Evolutionary conservation across 2,113 vertebrate genomes (phyloP), one percentile per base, ranked within the genome.

Genomic region (Corythoichthys intestinalis): DNA sequence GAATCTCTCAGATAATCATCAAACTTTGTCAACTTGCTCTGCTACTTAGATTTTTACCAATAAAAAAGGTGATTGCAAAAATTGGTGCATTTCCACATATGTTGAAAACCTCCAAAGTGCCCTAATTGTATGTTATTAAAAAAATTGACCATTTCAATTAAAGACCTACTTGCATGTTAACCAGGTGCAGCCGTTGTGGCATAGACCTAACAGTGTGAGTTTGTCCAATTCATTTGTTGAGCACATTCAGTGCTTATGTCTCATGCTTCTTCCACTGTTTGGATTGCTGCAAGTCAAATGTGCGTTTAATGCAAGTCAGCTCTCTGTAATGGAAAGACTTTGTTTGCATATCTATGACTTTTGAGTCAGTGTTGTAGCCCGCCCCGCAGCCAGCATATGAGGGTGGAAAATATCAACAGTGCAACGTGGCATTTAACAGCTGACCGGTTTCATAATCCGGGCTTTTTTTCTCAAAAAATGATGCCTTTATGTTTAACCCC

Each of bases 381-480:
- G 34, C 64, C 13, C 64, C 13, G 34, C 64, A 39, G 78, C 57
- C 53, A 64, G 39, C 72, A 74, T 46, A 81, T 70, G 78, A 78
- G 70, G 67, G 47, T 15, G 74, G 58, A 34, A 63, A 74, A 73
- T 76, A 79, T 82, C 82, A 89, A 84, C 79, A 82, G 75, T 84
- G 85, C 87, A 86, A 91, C 85, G 88, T 90, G 90, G 88, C 88
- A 89, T 35, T 69, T 81, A 82, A 76, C 85, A 84, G 89, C 86
- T 75, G 78, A 87, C 85, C 79, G 68, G 63, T 82, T 82, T 77
- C 80, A 83, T 78, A 71, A 79, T 63, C 59, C 81, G 81, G 65
- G 34, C 73, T 62, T 39, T 63, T 53, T 72, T 78, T 63, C 71
- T 69, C 67, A 44, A 48, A 78, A 71, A 50, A 61, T 65, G 57